Conservation (phyloP, 2,113 vertebrate species). For the Sylvicapra grimmia region DNA sequence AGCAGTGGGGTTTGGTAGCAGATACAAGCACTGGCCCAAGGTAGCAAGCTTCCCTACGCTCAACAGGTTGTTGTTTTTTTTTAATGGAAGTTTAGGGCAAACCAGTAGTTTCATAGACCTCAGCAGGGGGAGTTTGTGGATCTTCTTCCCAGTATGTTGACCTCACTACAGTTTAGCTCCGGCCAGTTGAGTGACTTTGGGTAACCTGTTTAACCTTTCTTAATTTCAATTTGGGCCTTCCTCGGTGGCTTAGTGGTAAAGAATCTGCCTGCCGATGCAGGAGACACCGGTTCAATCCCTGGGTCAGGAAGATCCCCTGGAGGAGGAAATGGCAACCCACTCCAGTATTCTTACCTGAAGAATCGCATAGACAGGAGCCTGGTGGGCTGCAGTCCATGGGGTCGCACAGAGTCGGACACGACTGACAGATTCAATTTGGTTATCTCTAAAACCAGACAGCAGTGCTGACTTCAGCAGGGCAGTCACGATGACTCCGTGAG, state of each 20-base stretch:
- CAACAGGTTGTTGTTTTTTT: background rate
- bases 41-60: too few relatives aligned
- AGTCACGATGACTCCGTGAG: background rate
- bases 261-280: background rate
- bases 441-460: background rate
- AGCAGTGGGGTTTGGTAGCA: background rate
- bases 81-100: background rate
- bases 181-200: background rate
- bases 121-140: background rate
- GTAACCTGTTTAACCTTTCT: background rate
- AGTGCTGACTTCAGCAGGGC: background rate
- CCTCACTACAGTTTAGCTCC: background rate
- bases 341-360: too few relatives aligned
- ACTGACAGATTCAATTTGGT: background rate
- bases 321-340: too few relatives aligned
- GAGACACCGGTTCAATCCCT: background rate
- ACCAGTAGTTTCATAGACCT: background rate
- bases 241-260: background rate
- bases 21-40: background rate
- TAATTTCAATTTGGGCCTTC: background rate
- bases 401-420: background rate
- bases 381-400: background rate
- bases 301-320: background rate
- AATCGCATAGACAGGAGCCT: background rate
- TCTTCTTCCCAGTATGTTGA: background rate